Percentiles rank a stretch among this genome's conserved stretches.
Conservation (phyloP, 53 echinoderm and acorn worm species). For the Patiria pectinifera region DNA sequence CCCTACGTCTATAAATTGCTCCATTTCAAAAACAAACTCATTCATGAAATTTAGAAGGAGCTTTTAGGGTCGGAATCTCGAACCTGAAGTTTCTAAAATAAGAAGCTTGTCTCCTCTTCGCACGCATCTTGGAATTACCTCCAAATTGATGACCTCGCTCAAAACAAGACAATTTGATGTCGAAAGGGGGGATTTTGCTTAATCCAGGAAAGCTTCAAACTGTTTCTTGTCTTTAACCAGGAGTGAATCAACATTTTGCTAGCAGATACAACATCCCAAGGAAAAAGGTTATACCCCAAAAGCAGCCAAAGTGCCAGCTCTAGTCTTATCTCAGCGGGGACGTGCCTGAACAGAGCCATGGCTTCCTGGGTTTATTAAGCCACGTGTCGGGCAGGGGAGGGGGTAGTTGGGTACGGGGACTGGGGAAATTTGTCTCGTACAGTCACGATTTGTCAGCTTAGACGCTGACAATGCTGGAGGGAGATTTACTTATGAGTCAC, state of each 20-base stretch:
- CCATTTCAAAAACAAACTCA: no score
- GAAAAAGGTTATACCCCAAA: background rate
- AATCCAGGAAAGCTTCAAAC: background rate
- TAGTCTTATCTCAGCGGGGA: background rate
- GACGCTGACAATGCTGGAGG: background rate
- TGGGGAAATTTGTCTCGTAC: background rate
- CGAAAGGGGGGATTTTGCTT: background rate
- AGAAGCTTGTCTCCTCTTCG: no score
- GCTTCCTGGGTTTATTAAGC: slow-evolving; percentile 27
- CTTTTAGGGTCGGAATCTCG: no score
- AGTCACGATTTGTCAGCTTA: background rate
- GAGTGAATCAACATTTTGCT: background rate
- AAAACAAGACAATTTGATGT: background rate
- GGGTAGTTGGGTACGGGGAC: background rate
- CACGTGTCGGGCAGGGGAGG: background rate
- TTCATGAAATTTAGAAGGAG: no score
- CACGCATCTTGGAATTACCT: no score
- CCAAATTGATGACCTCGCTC: background rate
- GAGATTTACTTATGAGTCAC: background rate
- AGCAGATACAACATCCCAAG: background rate
- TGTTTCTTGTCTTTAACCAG: background rate
- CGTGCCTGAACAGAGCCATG: background rate
- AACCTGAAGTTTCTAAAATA: no score
- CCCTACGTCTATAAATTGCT: no score
- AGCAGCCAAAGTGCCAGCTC: background rate